Percentiles rank a stretch among this genome's conserved stretches.
Conservation (phyloP, 2,113 vertebrate species). For the Caranx ignobilis region DNA sequence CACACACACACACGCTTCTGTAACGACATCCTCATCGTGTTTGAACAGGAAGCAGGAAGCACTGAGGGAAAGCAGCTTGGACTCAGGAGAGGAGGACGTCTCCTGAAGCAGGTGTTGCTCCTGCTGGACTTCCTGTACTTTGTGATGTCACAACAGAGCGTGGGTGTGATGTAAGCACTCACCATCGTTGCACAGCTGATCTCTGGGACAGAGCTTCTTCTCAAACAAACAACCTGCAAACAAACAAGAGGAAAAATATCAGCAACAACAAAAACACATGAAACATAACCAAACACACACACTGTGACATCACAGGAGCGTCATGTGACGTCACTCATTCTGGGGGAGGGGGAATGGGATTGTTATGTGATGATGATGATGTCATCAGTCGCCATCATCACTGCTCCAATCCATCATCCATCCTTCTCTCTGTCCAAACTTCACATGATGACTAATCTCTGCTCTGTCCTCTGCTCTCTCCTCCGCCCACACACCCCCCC, state of each 20-base stretch:
- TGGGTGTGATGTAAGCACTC: slow-evolving; percentile 33
- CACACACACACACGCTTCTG: not conserved
- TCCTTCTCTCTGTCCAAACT: slow-evolving; percentile 17
- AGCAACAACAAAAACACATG: too few relatives aligned
- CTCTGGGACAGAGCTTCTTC: slow-evolving; percentile 74
- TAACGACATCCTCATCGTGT: slow-evolving; percentile 25
- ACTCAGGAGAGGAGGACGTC: too few relatives aligned
- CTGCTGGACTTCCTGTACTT: too few relatives aligned
- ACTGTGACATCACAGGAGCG: slow-evolving; percentile 11
- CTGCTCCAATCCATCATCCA: too few relatives aligned
- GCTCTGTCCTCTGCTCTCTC: slow-evolving; percentile 19
- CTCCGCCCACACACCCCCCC: slow-evolving; percentile 36
- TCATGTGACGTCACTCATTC: too few relatives aligned
- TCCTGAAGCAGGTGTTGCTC: too few relatives aligned
- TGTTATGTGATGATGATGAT: too few relatives aligned
- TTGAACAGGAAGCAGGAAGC: slow-evolving; percentile 22
- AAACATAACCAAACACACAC: too few relatives aligned
- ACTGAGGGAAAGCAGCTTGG: slow-evolving; percentile 9
- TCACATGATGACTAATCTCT: slow-evolving; percentile 60
- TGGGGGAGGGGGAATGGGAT: too few relatives aligned
- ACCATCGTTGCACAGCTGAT: slow-evolving; percentile 77
- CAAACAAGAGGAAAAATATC: not conserved
- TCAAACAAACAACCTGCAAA: slow-evolving; percentile 80
- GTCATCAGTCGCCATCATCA: too few relatives aligned
- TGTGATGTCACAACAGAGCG: too few relatives aligned